Evolutionary conservation across 2,888 invertebrate genomes (phyloP).

Genomic region (Spodoptera exigua): DNA sequence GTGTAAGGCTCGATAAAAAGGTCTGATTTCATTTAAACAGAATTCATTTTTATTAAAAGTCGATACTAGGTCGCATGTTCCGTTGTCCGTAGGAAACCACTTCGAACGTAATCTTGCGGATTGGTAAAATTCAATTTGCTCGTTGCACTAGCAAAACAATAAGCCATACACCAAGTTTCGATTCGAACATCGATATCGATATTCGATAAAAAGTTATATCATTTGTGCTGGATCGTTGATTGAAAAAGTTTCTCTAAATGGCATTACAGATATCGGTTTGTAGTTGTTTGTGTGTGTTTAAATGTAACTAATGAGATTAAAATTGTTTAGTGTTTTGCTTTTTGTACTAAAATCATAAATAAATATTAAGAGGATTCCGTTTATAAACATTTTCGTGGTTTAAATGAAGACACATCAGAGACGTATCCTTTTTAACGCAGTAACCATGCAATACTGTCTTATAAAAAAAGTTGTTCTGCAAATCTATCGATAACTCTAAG

Average conservation of each 20-base stretch:
- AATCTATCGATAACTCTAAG: not conserved
- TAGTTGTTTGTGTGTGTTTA: not conserved
- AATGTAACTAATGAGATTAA: not conserved
- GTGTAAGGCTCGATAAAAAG: constrained; percentile 53
- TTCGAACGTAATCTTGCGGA: constrained; percentile 66
- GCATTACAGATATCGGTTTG: not conserved
- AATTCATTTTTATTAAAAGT: constrained; percentile 60
- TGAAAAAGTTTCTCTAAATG: constrained; percentile 37
- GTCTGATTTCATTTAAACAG: constrained; percentile 57
- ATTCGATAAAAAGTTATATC: constrained; percentile 56
- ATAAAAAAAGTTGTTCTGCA: too few relatives aligned
- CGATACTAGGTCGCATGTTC: constrained; percentile 42
- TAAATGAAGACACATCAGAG: too few relatives aligned
- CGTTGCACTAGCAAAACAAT: constrained; percentile 69
- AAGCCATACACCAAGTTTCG: constrained; percentile 63
- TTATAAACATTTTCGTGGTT: too few relatives aligned
- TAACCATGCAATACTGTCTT: too few relatives aligned
- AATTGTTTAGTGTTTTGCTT: not conserved
- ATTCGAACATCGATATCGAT: constrained; percentile 57
- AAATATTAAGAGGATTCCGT: too few relatives aligned
- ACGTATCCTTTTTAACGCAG: too few relatives aligned
- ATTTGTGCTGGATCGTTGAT: constrained; percentile 41
- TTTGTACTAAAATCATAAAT: too few relatives aligned
- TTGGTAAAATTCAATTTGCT: constrained; percentile 71
- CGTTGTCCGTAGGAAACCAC: constrained; percentile 48